Percentiles rank a stretch among this genome's conserved stretches.
Conservation (phyloP, 2,888 invertebrate species). For the Carcina quercana region DNA sequence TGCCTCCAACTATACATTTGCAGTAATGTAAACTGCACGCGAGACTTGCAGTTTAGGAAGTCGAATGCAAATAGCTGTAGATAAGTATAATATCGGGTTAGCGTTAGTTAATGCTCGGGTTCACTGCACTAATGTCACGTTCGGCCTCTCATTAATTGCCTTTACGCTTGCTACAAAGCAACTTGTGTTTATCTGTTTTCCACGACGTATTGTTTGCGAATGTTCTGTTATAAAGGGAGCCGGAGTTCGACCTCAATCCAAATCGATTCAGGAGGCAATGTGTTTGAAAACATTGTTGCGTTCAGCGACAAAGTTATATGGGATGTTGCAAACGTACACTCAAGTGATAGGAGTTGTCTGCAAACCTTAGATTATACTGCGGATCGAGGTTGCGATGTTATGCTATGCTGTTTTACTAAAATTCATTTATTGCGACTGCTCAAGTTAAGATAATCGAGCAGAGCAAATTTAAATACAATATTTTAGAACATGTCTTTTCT, state of each 20-base stretch:
- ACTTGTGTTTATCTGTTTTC: conserved; percentile 54
- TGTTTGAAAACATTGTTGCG: too few relatives aligned
- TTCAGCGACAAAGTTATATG: background rate
- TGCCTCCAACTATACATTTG: conserved; percentile 14
- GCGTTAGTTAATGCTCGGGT: conserved; percentile 59
- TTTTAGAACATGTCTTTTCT: too few relatives aligned
- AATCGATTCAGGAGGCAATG: too few relatives aligned
- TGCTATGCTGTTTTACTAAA: too few relatives aligned
- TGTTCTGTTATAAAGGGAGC: too few relatives aligned
- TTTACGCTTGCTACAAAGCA: conserved; percentile 47
- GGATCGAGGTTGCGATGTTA: too few relatives aligned
- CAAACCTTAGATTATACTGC: too few relatives aligned
- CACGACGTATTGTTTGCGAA: conserved; percentile 25
- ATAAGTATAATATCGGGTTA: conserved; percentile 68
- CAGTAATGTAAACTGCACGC: conserved; percentile 29
- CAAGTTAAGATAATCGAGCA: too few relatives aligned
- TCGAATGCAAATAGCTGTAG: conserved; percentile 67
- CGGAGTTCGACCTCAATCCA: too few relatives aligned
- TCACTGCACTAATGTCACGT: conserved; percentile 69
- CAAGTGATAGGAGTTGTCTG: too few relatives aligned
- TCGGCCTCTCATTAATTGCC: conserved; percentile 67
- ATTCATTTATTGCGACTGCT: too few relatives aligned
- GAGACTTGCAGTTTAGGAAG: conserved; percentile 58
- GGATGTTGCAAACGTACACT: background rate
- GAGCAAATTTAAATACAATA: too few relatives aligned